These are phyloP conservation scores for Pelobates cultripes DNA, from an alignment of 2,797 vertebrate genomes.

Conservation along the genomic window DNA sequence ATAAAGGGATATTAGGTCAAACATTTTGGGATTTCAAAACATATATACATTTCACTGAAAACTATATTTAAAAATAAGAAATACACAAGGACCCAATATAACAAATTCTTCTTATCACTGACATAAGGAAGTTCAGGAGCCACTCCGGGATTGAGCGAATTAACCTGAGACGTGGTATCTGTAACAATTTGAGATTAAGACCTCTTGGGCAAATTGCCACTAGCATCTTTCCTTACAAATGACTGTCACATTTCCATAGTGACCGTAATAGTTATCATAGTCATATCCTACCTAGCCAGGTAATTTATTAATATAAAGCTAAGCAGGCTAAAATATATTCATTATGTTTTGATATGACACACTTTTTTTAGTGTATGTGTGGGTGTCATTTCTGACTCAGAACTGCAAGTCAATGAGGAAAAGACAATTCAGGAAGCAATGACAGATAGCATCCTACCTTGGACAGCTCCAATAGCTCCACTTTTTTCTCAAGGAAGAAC, in stretches of 20 bases:
- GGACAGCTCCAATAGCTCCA: constrained; percentile 42
- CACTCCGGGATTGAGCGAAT: neutral
- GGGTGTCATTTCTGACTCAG: constrained; percentile 32
- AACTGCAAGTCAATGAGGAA: constrained; percentile 27
- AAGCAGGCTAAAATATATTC: neutral
- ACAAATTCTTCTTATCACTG: too few species aligned
- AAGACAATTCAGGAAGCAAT: constrained; percentile 34
- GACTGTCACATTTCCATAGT: constrained; percentile 2
- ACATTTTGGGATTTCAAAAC: too few species aligned
- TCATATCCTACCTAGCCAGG: neutral
- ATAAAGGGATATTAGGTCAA: too few species aligned
- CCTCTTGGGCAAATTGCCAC: constrained; percentile 16
- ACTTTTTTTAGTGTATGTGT: constrained; percentile 14
- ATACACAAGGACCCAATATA: too few species aligned
- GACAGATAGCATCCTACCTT: constrained; percentile 42
- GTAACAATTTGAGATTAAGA: constrained; percentile 21
- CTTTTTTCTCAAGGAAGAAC: constrained; percentile 5
- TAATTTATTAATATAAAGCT: neutral
- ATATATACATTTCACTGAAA: too few species aligned
- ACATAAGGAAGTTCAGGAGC: too few species aligned
- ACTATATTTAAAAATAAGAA: too few species aligned
- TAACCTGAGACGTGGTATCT: neutral
- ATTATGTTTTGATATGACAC: neutral
- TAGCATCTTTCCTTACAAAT: constrained; percentile 22
- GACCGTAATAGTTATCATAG: neutral